Base-by-base conservation (phyloP, 2,888 invertebrate genomes). In the Quadriops clusia region DNA sequence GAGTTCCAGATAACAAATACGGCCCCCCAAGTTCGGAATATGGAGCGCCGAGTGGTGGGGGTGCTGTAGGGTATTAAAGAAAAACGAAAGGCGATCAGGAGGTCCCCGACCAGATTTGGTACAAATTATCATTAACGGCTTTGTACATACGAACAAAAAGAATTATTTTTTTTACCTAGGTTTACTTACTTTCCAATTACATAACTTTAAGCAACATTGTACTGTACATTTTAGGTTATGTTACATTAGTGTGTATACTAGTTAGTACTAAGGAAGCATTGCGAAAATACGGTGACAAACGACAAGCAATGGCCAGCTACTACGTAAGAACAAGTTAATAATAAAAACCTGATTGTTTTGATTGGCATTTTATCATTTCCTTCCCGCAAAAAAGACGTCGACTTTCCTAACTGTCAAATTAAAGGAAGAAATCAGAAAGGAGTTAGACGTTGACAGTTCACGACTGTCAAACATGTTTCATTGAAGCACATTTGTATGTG, bases 21-120 rank as follows among this genome's bases (percentile, higher is more conserved):
- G 69, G 70, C 18, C 55, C 59, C 18, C 59, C 64, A 16, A 70
- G 70, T 13, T 67, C 69, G 41, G 68, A 70, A 50, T 75, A 75
- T 53, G 74, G 74, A 22, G 70, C 74, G 18, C 43, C 41, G 7
- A 22, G 43, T 17, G 38, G 37, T 17, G 47, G 45, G 10, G 38
- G 38, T 30, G n/a, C n/a, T n/a, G n/a, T n/a, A n/a, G n/a, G n/a
- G n/a, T n/a, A n/a, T n/a, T n/a, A n/a, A n/a, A n/a, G n/a, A n/a
- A n/a, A n/a, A n/a, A n/a, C n/a, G n/a, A n/a, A n/a, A n/a, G n/a
- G n/a, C n/a, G n/a, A n/a, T 29, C 8, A 13, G n/a, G n/a, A 9
- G 13, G 5, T 7, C 21, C 10, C 15, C 10, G 9, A 13, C 12
- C 9, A 15, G 11, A 13, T 9, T 15, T 17, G 9, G 17, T 12